Evolutionary conservation across 2,113 vertebrate genomes (phyloP), one percentile per base, ranked within the genome.

Genomic region (Poeciliopsis retropinna): DNA sequence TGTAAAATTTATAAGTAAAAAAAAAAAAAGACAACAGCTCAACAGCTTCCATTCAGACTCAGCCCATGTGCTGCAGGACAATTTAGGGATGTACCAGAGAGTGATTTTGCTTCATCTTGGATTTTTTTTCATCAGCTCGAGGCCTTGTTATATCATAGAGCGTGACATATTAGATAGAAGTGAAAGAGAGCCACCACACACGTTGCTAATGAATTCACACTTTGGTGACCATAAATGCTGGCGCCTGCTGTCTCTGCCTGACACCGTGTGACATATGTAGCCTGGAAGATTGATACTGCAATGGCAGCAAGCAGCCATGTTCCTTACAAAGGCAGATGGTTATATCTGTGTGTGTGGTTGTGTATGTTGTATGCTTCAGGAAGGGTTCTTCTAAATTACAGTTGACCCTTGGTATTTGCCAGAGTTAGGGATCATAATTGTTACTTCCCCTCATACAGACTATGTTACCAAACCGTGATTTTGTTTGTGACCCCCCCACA

Each of bases 151-250:
- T 83, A 84, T 87, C 79, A 75, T 54, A 66, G 61, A 78, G 76
- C 7, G 70, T 82, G 85, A 85, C 79, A 78, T 85, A 90, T 71
- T 76, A 72, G 64, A 32, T 60, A 85, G 85, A 80, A 81, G 85
- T 82, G 89, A 90, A 82, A 28, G 69, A 83, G 74, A 79, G 81
- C 72, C 77, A 67, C 82, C 72, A 76, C 75, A 90, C 88, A 75
- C 25, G 65, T 47, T 54, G 78, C 71, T 90, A 87, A 90, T 88
- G 88, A 87, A 87, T 85, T 88, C 80, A 87, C 82, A 87, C 84
- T 88, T 80, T 82, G 86, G 78, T 32, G 37, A 85, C 78, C 84
- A 80, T 83, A 71, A 79, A 84, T 72, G 39, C 71, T 64, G 19
- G 9, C n/a, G 61, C 81, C 81, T 75, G 71, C 84, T 83, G 75